phyloP scores from a whole-genome alignment of 2,888 invertebrate species.

The Heliconius aoede region DNA sequence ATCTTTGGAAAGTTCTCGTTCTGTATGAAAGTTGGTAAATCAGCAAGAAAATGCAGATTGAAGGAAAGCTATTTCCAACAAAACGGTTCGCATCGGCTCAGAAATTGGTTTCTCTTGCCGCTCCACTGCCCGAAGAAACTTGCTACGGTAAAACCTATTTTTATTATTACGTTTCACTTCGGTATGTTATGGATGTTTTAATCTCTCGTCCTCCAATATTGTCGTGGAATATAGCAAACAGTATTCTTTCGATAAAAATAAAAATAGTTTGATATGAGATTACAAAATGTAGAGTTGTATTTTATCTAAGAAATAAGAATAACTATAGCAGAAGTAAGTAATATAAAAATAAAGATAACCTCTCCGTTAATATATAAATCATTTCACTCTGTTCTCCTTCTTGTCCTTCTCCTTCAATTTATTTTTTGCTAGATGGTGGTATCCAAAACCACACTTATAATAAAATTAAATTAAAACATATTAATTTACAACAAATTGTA shows the following conservation, averaged over 20 bases:
- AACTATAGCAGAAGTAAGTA: not conserved
- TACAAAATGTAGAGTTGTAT: not conserved
- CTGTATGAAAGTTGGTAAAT: conserved; percentile 81
- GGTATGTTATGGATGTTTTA: conserved; percentile 72
- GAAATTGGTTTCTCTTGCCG: conserved; percentile 81
- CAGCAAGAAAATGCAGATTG: conserved; percentile 84
- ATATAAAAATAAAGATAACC: not conserved
- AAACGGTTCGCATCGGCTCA: conserved; percentile 81
- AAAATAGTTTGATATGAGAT: conserved; percentile 34
- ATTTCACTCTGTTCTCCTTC: not conserved
- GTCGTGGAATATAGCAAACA: conserved; percentile 49
- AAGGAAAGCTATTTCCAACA: conserved; percentile 83
- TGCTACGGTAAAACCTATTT: conserved; percentile 78
- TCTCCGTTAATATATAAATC: not conserved
- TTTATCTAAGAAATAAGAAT: not conserved
- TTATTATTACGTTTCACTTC: conserved; percentile 75
- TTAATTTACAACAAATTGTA: too few species aligned
- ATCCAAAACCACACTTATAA: not conserved
- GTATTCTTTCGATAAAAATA: conserved; percentile 47
- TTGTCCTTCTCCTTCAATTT: not conserved
- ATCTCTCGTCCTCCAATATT: conserved; percentile 61
- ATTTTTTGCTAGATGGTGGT: not conserved
- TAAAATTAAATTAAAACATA: not conserved
- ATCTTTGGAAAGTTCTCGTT: conserved; percentile 68
- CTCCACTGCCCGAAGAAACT: conserved; percentile 77